These are phyloP conservation scores for Actinostola sp. DNA, from an alignment of 92 coral and sea anemone species.

Conservation along the genomic window DNA sequence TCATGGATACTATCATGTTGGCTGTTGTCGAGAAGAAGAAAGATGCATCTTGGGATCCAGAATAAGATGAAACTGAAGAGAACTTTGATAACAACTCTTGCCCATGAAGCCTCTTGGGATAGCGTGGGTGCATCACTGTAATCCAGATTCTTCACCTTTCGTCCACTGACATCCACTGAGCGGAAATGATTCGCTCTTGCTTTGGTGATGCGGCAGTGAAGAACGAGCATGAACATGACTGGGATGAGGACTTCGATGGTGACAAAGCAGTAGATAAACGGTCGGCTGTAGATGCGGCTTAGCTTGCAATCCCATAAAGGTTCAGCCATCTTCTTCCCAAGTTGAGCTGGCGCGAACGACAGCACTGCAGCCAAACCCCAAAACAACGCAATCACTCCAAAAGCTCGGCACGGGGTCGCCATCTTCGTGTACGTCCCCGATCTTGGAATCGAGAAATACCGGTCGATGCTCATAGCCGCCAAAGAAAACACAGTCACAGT, in stretches of 20 bases:
- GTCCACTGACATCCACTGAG: constrained; percentile 66
- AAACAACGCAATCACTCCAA: constrained; percentile 45
- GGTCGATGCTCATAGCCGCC: constrained; percentile 69
- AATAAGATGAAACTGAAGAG: constrained; percentile 76
- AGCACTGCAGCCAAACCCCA: constrained; percentile 67
- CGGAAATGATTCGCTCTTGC: constrained; percentile 52
- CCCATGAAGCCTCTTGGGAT: constrained; percentile 75
- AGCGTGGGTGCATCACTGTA: constrained; percentile 71
- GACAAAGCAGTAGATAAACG: constrained; percentile 70
- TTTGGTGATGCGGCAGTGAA: constrained; percentile 74
- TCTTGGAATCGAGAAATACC: constrained; percentile 76
- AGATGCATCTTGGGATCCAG: constrained; percentile 87
- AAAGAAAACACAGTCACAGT: constrained; percentile 70
- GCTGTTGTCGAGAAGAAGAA: constrained; percentile 81
- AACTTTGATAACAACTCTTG: constrained; percentile 64
- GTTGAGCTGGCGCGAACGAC: constrained; percentile 66
- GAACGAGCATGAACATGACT: constrained; percentile 57
- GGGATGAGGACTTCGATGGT: constrained; percentile 76
- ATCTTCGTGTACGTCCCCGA: constrained; percentile 62
- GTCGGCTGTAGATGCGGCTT: constrained; percentile 58
- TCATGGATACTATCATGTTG: constrained; percentile 73
- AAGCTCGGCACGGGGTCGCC: constrained; percentile 49
- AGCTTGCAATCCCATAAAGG: constrained; percentile 72
- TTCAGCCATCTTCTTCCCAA: constrained; percentile 7
- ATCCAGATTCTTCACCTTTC: constrained; percentile 68